Percentiles rank a stretch among this genome's conserved stretches.
These are phyloP conservation scores for Lordiphosa fenestrarum DNA, from an alignment of 2,888 invertebrate genomes.

Conservation along the genomic window DNA sequence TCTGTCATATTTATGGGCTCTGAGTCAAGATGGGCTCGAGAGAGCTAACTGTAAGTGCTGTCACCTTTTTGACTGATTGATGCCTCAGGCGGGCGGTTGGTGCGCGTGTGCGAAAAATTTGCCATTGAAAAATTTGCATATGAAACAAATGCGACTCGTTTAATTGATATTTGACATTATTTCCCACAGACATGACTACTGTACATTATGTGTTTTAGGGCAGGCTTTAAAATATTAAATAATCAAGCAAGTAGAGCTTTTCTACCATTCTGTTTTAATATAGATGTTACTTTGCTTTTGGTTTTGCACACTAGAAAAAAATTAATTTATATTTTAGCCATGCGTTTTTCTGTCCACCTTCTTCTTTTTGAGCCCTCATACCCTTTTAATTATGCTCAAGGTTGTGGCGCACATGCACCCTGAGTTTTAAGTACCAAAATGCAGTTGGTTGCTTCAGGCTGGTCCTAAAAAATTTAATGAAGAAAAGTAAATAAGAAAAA, in stretches of 20 bases:
- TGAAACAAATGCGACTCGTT: conserved; percentile 13
- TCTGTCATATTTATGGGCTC: conserved; percentile 39
- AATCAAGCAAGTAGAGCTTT: too few relatives aligned
- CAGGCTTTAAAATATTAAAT: too few relatives aligned
- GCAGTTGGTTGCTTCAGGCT: conserved; percentile 15
- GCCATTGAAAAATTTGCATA: conserved; percentile 49
- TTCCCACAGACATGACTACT: conserved; percentile 14
- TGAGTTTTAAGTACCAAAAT: conserved; percentile 14
- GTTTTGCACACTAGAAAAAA: too few relatives aligned
- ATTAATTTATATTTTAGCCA: background rate
- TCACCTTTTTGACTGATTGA: conserved; percentile 53
- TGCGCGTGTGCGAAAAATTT: conserved; percentile 45
- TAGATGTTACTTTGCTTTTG: too few relatives aligned
- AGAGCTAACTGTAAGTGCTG: conserved; percentile 20
- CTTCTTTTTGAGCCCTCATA: conserved; percentile 13
- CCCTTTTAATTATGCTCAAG: conserved; percentile 32
- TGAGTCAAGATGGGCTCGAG: conserved; percentile 5
- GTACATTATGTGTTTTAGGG: too few relatives aligned
- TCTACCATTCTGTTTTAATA: too few relatives aligned
- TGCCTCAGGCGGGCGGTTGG: conserved; percentile 31
- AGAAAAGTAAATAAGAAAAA: too few relatives aligned
- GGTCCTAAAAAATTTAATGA: conserved; percentile 9
- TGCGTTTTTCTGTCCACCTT: background rate
- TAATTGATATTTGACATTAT: conserved; percentile 24
- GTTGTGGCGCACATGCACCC: conserved; percentile 17